Evolutionary conservation across 2,797 vertebrate species (phyloP).

Genomic region (Xiphorhynchus erythropygius): DNA sequence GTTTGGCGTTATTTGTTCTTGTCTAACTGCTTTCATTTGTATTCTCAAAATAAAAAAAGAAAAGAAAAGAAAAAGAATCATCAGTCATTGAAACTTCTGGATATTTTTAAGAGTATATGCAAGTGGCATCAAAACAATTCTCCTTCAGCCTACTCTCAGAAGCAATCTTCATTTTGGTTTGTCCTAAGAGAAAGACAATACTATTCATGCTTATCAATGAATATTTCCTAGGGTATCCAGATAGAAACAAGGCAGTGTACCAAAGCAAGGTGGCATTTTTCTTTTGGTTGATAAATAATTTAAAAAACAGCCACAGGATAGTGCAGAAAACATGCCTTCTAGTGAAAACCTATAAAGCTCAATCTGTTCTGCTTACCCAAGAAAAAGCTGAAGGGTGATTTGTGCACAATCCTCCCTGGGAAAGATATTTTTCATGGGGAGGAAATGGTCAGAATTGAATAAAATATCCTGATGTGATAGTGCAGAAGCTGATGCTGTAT

Average conservation of each 20-base stretch:
- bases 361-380: neutral
- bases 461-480: neutral
- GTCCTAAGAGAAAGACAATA: neutral
- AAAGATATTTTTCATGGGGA: neutral
- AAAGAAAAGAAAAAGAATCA: no score
- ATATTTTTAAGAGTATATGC: neutral
- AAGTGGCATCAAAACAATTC: neutral
- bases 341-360: neutral
- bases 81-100: neutral
- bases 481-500: neutral
- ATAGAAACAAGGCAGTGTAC: neutral
- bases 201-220: neutral
- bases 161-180: neutral
- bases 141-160: neutral
- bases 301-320: neutral
- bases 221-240: neutral
- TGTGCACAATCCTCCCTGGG: neutral
- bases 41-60: neutral
- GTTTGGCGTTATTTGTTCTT: neutral
- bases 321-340: neutral
- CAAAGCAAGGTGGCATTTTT: neutral
- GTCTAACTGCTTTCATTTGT: neutral
- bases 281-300: slow-evolving; percentile 21
- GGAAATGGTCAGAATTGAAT: neutral
- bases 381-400: neutral